phyloP scores from a whole-genome alignment of 64 coral and sea anemone species.

The Stichodactyla mertensii region DNA sequence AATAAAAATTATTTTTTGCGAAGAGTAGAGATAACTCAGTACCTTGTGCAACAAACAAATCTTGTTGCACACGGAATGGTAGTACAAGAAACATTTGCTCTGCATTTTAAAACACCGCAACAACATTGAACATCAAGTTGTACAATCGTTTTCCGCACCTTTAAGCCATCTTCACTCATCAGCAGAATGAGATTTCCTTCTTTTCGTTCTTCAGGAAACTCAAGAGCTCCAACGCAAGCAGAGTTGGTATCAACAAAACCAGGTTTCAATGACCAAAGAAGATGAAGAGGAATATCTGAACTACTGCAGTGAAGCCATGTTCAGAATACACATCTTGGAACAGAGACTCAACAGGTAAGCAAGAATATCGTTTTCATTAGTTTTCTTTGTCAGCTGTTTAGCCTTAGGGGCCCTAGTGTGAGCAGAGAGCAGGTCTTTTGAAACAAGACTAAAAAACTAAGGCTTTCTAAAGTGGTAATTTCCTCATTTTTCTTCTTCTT shows the following conservation, averaged over 20 bases:
- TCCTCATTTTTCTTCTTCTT: neutral
- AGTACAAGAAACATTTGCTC: too few species aligned
- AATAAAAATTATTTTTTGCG: too few species aligned
- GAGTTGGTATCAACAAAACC: conserved; percentile 98
- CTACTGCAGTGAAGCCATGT: conserved; percentile 98
- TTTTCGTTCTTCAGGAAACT: conserved; percentile 60
- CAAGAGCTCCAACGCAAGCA: conserved; percentile 95
- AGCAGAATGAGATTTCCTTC: too few species aligned
- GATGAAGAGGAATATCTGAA: conserved; percentile 99
- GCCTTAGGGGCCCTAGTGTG: too few species aligned
- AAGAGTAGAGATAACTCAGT: too few species aligned
- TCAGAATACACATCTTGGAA: conserved; percentile 98
- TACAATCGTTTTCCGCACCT: too few species aligned
- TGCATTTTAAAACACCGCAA: too few species aligned
- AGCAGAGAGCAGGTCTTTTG: neutral
- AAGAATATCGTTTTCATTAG: neutral
- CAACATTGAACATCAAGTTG: too few species aligned
- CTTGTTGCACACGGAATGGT: too few species aligned
- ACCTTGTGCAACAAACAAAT: too few species aligned
- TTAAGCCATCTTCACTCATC: too few species aligned
- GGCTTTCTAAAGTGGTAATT: neutral
- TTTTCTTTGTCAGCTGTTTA: too few species aligned
- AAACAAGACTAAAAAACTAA: neutral
- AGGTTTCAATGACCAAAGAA: conserved; percentile 96
- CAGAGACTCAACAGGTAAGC: conserved; percentile 85